These are phyloP conservation scores for Drosophila biarmipes DNA, from an alignment of 1,140 invertebrate genomes.

Conservation along the genomic window DNA sequence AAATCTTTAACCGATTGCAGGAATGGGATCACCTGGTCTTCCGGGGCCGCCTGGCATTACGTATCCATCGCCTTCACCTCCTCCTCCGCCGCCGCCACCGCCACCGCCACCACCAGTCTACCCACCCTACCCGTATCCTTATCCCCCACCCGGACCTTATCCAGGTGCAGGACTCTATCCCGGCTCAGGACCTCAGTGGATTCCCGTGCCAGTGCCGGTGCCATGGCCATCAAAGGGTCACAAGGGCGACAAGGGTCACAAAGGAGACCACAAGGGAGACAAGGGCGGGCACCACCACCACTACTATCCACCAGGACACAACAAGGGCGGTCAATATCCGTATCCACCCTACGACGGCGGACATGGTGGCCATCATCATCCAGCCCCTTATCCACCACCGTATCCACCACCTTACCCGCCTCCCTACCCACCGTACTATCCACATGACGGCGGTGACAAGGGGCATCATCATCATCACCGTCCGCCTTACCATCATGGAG, in stretches of 20 bases:
- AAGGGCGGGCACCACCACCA: conserved; percentile 43
- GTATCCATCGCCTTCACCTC: conserved; percentile 6
- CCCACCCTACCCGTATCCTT: conserved; percentile 24
- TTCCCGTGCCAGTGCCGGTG: conserved; percentile 37
- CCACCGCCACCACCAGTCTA: conserved; percentile 4
- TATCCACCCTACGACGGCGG: conserved; percentile 15
- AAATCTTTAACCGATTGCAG: neutral
- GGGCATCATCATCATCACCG: neutral
- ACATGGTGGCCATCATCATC: neutral
- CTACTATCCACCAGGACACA: conserved; percentile 23
- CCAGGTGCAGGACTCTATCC: conserved; percentile 12
- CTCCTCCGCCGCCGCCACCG: conserved; percentile 8
- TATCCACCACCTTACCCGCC: conserved; percentile 1
- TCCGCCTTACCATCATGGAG: conserved; percentile 1
- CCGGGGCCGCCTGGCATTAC: conserved; percentile 34
- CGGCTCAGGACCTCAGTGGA: conserved; percentile 11
- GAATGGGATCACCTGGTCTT: conserved; percentile 29
- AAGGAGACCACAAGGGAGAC: conserved; percentile 29
- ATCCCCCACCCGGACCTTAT: conserved; percentile 11
- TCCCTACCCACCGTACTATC: conserved; percentile 6
- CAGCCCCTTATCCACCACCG: neutral
- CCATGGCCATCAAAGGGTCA: conserved; percentile 46
- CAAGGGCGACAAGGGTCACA: conserved; percentile 38
- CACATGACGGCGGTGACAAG: conserved; percentile 3
- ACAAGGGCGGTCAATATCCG: conserved; percentile 16